Evolutionary conservation across 1,140 invertebrate species (phyloP).

Genomic region (Drosophila truncata): DNA sequence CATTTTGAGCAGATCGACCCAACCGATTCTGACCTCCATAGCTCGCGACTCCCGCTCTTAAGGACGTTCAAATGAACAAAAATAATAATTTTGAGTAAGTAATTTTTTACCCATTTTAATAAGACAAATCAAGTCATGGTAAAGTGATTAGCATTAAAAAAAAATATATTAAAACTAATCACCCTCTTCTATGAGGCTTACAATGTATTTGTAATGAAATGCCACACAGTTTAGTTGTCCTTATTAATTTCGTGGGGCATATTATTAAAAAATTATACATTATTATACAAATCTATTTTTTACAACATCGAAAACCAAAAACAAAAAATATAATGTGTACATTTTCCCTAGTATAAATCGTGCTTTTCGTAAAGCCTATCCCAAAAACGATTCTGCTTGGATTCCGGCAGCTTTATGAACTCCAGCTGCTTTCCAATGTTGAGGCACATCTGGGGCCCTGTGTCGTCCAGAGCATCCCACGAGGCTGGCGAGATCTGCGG

Average conservation of each 20-base stretch:
- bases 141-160: not conserved
- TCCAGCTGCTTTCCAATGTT: constrained; percentile 79
- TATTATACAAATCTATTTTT: too few species aligned
- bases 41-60: not conserved
- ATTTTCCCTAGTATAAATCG: constrained; percentile 31
- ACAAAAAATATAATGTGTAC: not conserved
- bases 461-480: constrained; percentile 56
- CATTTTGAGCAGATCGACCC: constrained; percentile 60
- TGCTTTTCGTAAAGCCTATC: constrained; percentile 70
- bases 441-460: constrained; percentile 64
- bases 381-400: constrained; percentile 83
- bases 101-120: not conserved
- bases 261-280: too few species aligned
- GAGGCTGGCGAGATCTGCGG: constrained; percentile 21
- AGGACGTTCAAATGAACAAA: not conserved
- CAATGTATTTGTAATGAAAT: not conserved
- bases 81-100: not conserved
- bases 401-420: constrained; percentile 79
- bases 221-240: too few species aligned
- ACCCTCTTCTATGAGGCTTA: not conserved
- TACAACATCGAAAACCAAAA: not conserved
- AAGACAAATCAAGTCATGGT: not conserved
- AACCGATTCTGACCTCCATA: constrained; percentile 57
- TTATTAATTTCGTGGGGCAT: not conserved
- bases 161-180: not conserved